A percentile compares a stretch with the other conserved stretches of the same genome.
Conservation (phyloP, 2,113 vertebrate species). For the Delphinapterus leucas region DNA sequence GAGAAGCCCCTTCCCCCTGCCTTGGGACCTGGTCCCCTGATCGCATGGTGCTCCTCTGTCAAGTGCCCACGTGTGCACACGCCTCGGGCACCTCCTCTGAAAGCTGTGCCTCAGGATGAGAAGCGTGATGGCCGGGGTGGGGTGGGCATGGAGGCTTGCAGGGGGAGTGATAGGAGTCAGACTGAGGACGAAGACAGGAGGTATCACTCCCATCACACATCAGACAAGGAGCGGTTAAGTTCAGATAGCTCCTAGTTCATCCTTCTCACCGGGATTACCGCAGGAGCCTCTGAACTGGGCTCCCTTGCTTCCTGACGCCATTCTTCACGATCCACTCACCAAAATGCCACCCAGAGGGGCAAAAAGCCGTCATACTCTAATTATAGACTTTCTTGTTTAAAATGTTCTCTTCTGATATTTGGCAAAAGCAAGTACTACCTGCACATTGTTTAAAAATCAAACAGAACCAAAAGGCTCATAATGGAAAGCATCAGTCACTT, state of each 20-base stretch:
- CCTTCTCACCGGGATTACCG: too few relatives aligned
- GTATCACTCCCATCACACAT: rapidly evolving
- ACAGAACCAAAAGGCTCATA: background rate
- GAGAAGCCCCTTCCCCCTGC: background rate
- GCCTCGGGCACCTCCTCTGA: background rate
- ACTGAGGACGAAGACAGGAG: background rate
- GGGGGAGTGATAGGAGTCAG: background rate
- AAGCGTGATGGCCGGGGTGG: background rate
- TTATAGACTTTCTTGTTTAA: background rate
- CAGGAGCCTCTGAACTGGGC: background rate
- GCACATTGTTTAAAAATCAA: background rate
- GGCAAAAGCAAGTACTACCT: background rate
- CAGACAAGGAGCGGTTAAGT: background rate
- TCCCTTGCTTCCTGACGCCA: background rate
- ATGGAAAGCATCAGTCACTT: background rate
- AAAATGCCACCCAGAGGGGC: background rate
- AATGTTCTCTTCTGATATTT: background rate
- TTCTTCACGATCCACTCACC: background rate
- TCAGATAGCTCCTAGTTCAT: background rate
- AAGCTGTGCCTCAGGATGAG: background rate
- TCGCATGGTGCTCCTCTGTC: background rate
- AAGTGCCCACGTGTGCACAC: background rate
- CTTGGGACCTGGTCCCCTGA: background rate
- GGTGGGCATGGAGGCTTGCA: background rate
- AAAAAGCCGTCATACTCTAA: background rate